Base-by-base conservation (phyloP, 64 coral and sea anemone genomes). In the Anthopleura sola region DNA sequence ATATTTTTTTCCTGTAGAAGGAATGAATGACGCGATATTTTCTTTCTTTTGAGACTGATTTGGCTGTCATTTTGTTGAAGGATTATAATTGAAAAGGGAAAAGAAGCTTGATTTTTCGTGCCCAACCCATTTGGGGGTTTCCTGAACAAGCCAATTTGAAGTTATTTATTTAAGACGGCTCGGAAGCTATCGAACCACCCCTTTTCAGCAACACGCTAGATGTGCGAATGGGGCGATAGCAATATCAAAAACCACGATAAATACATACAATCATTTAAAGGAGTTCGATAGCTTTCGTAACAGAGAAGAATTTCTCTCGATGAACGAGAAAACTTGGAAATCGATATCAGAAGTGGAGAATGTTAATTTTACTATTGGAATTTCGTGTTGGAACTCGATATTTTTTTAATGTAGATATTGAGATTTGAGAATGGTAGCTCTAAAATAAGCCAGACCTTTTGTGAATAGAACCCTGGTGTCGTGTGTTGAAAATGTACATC, bases 121-220 rank as follows among this genome's bases (percentile, higher is more conserved):
- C 66, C 66, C 66, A 71, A 34, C 66, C 66, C 66, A 71, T 71
- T 71, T 71, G 66, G 9, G 28, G 66, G 66, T 28, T 71, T 71
- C 66, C 66, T 71, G 66, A 71, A 7, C 28, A 14, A 71, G 28
- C 26, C 66, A 71, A 71, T 71, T 71, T 71, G 23, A 14, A 71
- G 24, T 71, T 71, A 71, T 71, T 71, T 71, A 71, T 34, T 71
- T 71, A 71, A 71, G 66, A 71, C 66, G 31, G 5, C 66, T 71
- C 66, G 66, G 66, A 71, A 71, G 66, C 66, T 71, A 71, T 71
- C 29, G 66, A 71, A 16, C 66, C 66, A 71, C 66, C 66, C 66
- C 66, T 71, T 71, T 33, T 34, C 29, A 71, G 24, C 14, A 71
- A 71, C 66, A 71, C 66, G 66, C 66, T 71, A 71, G 21, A 71